These are phyloP conservation scores for Montifringilla adamsi DNA, from an alignment of 2,113 vertebrate genomes.

Conservation along the genomic window DNA sequence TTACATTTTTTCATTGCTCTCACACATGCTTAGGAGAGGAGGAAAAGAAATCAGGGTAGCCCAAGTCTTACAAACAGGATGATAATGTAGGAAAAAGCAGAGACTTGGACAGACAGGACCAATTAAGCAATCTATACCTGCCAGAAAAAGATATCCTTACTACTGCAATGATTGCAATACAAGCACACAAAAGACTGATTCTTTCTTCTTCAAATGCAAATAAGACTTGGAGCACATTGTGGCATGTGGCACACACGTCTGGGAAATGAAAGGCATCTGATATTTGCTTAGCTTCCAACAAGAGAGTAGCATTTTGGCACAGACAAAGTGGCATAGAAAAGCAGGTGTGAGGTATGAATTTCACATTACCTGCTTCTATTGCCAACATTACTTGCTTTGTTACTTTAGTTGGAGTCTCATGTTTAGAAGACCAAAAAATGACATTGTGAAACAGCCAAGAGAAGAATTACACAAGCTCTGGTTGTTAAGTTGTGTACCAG, in stretches of 20 bases:
- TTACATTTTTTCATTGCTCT: neutral
- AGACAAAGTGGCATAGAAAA: neutral
- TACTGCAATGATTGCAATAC: neutral
- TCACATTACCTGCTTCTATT: slow-evolving; percentile 42
- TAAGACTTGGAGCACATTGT: slow-evolving; percentile 4
- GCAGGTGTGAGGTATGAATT: slow-evolving; percentile 50
- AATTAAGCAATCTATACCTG: neutral
- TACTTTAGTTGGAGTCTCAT: neutral
- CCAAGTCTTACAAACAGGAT: neutral
- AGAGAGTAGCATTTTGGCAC: slow-evolving; percentile 39
- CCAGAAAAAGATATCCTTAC: neutral
- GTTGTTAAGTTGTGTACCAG: neutral
- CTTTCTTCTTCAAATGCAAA: slow-evolving; percentile 48
- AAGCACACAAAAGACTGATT: slow-evolving; percentile 6
- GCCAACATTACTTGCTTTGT: slow-evolving; percentile 13
- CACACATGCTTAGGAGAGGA: neutral
- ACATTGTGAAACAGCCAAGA: neutral
- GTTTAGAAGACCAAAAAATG: neutral
- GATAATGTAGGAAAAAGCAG: neutral
- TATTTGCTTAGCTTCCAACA: slow-evolving; percentile 37
- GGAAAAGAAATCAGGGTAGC: neutral
- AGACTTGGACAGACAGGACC: neutral
- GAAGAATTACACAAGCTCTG: neutral
- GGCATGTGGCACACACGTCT: slow-evolving; percentile 1
- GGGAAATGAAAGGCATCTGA: slow-evolving; percentile 43